Evolutionary conservation across 2,888 invertebrate genomes (phyloP).

Genomic region (Sarcophaga variegata): DNA sequence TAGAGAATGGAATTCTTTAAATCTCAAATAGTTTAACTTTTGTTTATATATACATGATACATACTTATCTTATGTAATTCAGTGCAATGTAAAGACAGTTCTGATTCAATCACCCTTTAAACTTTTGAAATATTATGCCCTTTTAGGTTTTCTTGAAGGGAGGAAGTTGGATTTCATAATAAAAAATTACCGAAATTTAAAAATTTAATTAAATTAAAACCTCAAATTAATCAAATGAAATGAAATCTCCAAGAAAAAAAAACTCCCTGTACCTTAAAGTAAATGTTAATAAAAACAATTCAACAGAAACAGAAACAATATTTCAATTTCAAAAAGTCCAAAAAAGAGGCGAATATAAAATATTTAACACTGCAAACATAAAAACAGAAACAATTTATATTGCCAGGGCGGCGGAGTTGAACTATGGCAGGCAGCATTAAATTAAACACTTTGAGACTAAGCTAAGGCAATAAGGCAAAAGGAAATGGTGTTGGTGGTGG

Average conservation of each 20-base stretch:
- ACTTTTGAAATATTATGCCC: no score
- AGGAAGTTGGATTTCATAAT: constrained; percentile 5
- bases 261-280: background rate
- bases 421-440: constrained; percentile 64
- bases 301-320: background rate
- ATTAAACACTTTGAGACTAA: constrained; percentile 65
- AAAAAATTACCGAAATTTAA: constrained; percentile 64
- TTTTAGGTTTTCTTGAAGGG: no score
- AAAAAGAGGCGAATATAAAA: constrained; percentile 18
- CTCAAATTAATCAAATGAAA: constrained; percentile 60
- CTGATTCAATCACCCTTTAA: no score
- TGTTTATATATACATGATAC: no score
- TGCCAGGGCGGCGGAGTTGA: constrained; percentile 51
- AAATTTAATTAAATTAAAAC: constrained; percentile 69
- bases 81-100: no score
- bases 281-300: background rate
- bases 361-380: constrained; percentile 43
- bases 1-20: no score
- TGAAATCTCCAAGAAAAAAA: background rate
- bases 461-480: background rate
- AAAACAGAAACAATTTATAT: constrained; percentile 63
- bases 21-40: no score
- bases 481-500: no score
- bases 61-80: no score
- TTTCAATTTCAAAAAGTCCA: constrained; percentile 6